A percentile compares a stretch with the other conserved stretches of the same genome.
Evolutionary conservation across 2,797 vertebrate genomes (phyloP).

Genomic region (Lacerta bilineata): DNA sequence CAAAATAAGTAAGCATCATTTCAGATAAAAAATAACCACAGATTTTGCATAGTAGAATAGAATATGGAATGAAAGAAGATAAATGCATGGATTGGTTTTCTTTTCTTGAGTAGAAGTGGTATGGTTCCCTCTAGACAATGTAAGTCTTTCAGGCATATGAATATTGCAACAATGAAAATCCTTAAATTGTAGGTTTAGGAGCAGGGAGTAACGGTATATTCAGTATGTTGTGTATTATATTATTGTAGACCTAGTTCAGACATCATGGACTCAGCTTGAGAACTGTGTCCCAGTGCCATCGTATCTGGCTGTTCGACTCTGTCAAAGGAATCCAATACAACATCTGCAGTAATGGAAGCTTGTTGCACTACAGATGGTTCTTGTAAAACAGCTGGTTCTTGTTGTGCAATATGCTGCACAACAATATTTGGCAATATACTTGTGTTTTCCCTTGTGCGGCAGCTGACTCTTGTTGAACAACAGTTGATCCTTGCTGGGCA

Average conservation of each 20-base stretch:
- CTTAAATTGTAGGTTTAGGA: background rate
- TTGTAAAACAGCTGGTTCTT: no score
- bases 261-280: background rate
- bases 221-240: background rate
- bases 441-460: no score
- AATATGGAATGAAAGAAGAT: background rate
- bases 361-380: no score
- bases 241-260: background rate
- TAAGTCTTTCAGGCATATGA: background rate
- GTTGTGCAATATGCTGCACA: no score
- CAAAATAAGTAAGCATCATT: background rate
- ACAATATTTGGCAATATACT: no score
- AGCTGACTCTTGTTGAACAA: no score
- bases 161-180: background rate
- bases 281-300: background rate
- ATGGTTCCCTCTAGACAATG: background rate
- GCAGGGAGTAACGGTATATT: background rate
- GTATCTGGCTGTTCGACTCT: no score
- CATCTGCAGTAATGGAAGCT: no score
- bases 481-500: no score
- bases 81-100: background rate
- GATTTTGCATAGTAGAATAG: background rate
- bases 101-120: background rate
- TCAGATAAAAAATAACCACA: background rate
- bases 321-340: no score